A percentile compares a stretch with the other conserved stretches of the same genome.
Evolutionary conservation across 2,113 vertebrate genomes (phyloP).

Genomic region (Mormyrus lacerda): DNA sequence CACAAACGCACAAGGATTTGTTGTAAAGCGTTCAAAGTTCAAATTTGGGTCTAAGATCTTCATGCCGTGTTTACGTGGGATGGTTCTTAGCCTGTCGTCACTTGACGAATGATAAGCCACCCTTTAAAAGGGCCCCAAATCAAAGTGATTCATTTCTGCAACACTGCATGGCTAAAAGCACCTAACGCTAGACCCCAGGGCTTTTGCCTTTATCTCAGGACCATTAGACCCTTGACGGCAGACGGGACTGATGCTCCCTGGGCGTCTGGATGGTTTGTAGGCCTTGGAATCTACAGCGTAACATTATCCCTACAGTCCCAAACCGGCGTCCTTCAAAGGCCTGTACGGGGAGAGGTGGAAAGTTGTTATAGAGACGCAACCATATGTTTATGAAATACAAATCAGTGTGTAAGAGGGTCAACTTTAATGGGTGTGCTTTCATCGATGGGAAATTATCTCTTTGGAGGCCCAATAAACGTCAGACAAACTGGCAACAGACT

Average conservation of each 20-base stretch:
- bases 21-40: background rate
- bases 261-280: background rate
- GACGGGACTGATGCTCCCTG: background rate
- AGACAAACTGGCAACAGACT: slow-evolving; percentile 24
- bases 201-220: background rate
- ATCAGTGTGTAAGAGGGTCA: slow-evolving; percentile 15
- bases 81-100: background rate
- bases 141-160: background rate
- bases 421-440: slow-evolving; percentile 34
- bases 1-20: background rate
- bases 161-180: background rate
- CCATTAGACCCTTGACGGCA: background rate
- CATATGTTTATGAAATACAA: slow-evolving; percentile 27
- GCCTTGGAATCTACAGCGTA: slow-evolving; percentile 12
- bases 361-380: slow-evolving; percentile 18
- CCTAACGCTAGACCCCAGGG: background rate
- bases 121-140: background rate
- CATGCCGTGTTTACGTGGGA: background rate
- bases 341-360: slow-evolving; percentile 15
- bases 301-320: background rate
- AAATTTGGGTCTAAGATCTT: background rate
- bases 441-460: slow-evolving; percentile 40
- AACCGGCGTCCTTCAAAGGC: slow-evolving; percentile 3
- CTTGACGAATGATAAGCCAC: background rate
- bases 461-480: slow-evolving; percentile 42